Conservation (phyloP, 2,888 invertebrate genomes). For the Sicus ferrugineus region DNA sequence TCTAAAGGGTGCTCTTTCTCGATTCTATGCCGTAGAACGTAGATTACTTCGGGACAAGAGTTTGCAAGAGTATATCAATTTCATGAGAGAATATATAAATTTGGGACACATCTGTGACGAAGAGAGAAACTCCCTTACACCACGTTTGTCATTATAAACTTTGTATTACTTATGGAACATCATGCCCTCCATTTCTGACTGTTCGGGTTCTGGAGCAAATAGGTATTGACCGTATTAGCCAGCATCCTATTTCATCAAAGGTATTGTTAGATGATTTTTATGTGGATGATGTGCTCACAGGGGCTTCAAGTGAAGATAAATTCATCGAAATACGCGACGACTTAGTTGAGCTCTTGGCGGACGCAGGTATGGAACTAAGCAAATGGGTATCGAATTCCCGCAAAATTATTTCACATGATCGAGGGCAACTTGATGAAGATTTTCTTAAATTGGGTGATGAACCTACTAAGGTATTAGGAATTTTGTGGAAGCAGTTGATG, state of each 20-base stretch:
- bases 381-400: slow-evolving; percentile 7
- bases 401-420: neutral
- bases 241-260: neutral
- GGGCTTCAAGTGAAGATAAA: neutral
- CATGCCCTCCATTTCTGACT: neutral
- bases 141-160: slow-evolving; percentile 17
- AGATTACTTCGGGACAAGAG: neutral
- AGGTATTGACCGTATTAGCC: neutral
- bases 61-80: slow-evolving; percentile 1
- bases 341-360: neutral
- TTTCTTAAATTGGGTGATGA: neutral
- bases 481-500: neutral
- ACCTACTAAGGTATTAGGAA: too few relatives aligned
- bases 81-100: neutral
- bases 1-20: slow-evolving; percentile 16
- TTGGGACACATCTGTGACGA: neutral
- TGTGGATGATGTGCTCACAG: neutral
- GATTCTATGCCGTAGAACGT: slow-evolving; percentile 23
- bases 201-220: neutral
- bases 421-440: neutral
- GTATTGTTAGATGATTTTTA: neutral
- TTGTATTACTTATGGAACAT: slow-evolving; percentile 28
- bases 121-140: neutral
- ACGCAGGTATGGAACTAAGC: slow-evolving; percentile 5
- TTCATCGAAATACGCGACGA: neutral